Base-by-base conservation (phyloP, 2,797 vertebrate species). In the Argentina silus region DNA sequence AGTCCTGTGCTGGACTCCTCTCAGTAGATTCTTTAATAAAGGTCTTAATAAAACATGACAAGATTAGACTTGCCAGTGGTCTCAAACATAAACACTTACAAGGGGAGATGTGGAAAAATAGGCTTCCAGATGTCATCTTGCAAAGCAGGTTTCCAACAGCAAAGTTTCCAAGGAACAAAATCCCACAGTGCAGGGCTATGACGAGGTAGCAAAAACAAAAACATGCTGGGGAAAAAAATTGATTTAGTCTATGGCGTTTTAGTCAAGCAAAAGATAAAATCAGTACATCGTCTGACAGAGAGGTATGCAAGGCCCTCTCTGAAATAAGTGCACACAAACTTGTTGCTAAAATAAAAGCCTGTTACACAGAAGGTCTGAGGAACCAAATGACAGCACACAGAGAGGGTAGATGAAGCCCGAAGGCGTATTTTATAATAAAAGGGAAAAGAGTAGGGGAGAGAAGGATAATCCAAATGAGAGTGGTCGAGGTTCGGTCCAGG, bases 91-190 rank as follows among this genome's bases (percentile, higher is more conserved):
- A 89, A 90, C 79, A 88, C 94, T 93, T 81, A 95, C 94, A 93
- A 69, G 79, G 94, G 82, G 45, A 90, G 83, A 67, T 89, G 79
- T 23, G 94, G 93, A 78, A 92, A 93, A 75, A 80, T 87, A 70
- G 75, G 83, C 75, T 63, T 79, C 94, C 94, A 95, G 74, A 95
- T 89, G 48, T 91, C 88, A 70, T 94, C 91, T 90, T 94, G 75
- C 91, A 93, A 66, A 73, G 78, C 71, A 91, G 91, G 85, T 95
- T 95, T 84, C 92, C 94, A 53, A 93, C 93, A 0, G 92, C 91
- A 11, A 94, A 75, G 81, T 95, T 95, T 77, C 94, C 94, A 3
- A 95, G 92, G 82, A 94, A 94, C 87, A 95, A 93, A 75, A 94
- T 86, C 76, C 92, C 94, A 86, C 93, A 94, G 48, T 91, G 90